Evolutionary conservation across 1,140 invertebrate species (phyloP).

Genomic region (Elysia chlorotica): DNA sequence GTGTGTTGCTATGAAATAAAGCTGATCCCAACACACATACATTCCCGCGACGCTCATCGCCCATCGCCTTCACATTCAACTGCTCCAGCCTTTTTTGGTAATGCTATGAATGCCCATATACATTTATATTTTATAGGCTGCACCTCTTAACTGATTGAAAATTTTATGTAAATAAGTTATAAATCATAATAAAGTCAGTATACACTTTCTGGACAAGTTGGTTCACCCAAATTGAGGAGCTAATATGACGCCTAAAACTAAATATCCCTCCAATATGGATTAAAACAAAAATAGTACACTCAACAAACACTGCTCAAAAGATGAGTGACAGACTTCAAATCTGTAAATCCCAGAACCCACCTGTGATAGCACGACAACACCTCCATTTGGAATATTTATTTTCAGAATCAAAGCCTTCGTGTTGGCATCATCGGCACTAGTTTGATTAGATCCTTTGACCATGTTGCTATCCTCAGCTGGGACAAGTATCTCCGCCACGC

Average conservation of each 20-base stretch:
- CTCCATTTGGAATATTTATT: conserved; percentile 8
- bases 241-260: neutral
- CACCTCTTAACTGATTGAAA: too few species aligned
- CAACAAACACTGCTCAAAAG: neutral
- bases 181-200: neutral
- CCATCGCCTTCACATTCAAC: too few species aligned
- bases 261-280: neutral
- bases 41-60: too few species aligned
- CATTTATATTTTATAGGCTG: too few species aligned
- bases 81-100: too few species aligned
- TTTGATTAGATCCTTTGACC: neutral
- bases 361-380: conserved; percentile 20
- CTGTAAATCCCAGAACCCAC: too few species aligned
- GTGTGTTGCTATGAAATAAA: too few species aligned
- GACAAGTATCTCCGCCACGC: neutral
- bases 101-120: too few species aligned
- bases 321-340: neutral
- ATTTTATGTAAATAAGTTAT: neutral
- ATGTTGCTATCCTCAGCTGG: neutral
- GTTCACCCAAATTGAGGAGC: neutral
- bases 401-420: conserved; percentile 4
- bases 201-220: neutral
- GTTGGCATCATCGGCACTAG: neutral
- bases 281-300: neutral
- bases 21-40: too few species aligned